Evolutionary conservation across 1,140 invertebrate species (phyloP), one percentile per base, ranked within the genome.

Genomic region (Cydia amplana): DNA sequence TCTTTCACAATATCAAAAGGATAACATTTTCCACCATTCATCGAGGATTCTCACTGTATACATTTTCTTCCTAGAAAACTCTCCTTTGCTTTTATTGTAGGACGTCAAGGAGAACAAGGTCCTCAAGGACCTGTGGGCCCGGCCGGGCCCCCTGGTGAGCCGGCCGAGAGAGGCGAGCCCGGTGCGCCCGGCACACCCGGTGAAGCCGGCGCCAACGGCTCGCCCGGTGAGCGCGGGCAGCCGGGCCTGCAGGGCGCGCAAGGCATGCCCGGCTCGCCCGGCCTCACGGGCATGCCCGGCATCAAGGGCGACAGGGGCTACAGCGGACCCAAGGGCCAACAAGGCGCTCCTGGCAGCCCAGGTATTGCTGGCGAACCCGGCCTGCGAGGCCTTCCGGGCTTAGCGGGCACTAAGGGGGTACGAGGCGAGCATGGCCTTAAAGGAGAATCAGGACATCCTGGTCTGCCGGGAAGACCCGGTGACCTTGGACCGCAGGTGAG

Each of bases 391-490:
- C 84, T 94, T 14, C 94, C 94, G 40, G 97, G 97, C 18, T 84
- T 95, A 55, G 90, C 92, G 23, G 97, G 97, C 70, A 93, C 95
- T 14, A 97, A 97, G 86, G 92, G 92, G 55, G 93, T 94, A 23
- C 90, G 96, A 80, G 97, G 97, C 63, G 96, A 97, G 87, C 86
- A 95, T 55, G 97, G 97, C 74, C 85, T 91, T 51, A 94, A 96
- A 84, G 97, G 97, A 73, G 96, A 97, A 83, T 83, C 92, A 74
- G 97, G 97, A 46, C 91, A 95, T 72, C 94, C 95, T 89, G 96
- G 96, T 25, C 93, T 95, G 28, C 95, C 95, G 75, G 97, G 96
- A 77, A 89, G 95, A 82, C 94, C 95, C 40, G 97, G 97, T 85
- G 95, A 96, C 84, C 87, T 94, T 75, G 96, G 96, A 76, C 93